These are phyloP conservation scores for Mythimna impura DNA, from an alignment of 2,888 invertebrate genomes.

Conservation along the genomic window DNA sequence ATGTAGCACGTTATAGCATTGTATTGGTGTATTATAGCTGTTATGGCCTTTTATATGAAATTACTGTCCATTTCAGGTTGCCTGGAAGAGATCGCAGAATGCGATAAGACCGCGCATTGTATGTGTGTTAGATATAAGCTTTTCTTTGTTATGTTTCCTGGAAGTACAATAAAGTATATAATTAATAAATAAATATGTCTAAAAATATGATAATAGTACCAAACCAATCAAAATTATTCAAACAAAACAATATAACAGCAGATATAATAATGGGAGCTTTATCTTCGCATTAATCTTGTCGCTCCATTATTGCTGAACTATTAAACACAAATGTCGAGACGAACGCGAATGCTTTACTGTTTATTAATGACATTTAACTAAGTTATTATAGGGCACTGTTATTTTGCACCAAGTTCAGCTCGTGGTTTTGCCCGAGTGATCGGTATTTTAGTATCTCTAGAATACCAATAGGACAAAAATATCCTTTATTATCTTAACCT, in stretches of 20 bases:
- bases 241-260: constrained; percentile 20
- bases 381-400: constrained; percentile 6
- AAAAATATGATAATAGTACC: too few relatives aligned
- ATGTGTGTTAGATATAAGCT: too few relatives aligned
- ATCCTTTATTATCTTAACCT: background rate
- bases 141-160: too few relatives aligned
- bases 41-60: too few relatives aligned
- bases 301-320: constrained; percentile 39
- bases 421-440: background rate
- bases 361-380: constrained; percentile 24
- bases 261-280: constrained; percentile 13
- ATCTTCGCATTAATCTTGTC: constrained; percentile 39
- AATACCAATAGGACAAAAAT: background rate
- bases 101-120: too few relatives aligned
- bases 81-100: too few relatives aligned
- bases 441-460: background rate
- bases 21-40: too few relatives aligned
- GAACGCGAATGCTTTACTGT: constrained; percentile 32
- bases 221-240: background rate
- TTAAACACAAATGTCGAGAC: constrained; percentile 48
- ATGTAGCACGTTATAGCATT: too few relatives aligned
- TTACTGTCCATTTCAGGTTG: too few relatives aligned
- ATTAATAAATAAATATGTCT: too few relatives aligned
- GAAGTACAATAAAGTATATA: too few relatives aligned
- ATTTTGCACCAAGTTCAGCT: background rate